Evolutionary conservation across 1,140 invertebrate species (phyloP), one percentile per base, ranked within the genome.

Genomic region (Drosophila kikkawai): DNA sequence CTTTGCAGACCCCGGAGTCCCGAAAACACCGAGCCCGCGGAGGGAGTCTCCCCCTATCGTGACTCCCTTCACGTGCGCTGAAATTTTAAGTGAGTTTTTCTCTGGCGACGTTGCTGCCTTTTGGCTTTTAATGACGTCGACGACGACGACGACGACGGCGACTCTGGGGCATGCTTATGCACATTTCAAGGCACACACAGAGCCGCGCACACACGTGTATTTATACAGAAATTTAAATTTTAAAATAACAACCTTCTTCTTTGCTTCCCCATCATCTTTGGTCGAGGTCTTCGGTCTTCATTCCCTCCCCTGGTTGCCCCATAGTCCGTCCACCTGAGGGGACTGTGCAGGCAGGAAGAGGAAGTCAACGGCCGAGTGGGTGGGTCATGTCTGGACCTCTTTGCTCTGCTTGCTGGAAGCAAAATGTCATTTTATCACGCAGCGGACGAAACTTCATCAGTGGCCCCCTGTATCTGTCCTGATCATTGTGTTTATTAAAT

Each of bases 141-240:
- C 53, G 53, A n/a, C 57, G 32, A 50, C 57, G 63, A 29, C 67
- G 39, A 15, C 53, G 59, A 41, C 39, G 73, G 58, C 64, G 80
- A 87, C 84, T 87, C 80, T 90, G 84, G 85, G 85, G 84, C 85
- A 88, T 88, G 86, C 84, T 87, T 87, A 84, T 84, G 84, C 84
- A 87, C 80, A 77, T 78, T 78, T 78, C 50, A 47, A 48, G 36
- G 67, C 67, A 68, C 67, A 42, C 32, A 69, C 66, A 47, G 60
- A 69, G 15, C 51, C 56, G 36, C 63, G 36, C 77, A 39, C 64
- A 48, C 78, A 77, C 65, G 74, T 78, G 70, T 84, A 87, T 87
- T 88, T 87, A 87, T 88, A 88, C 85, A 82, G 78, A 88, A 90
- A 88, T 88, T 90, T 88, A 88, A 90, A 88, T 88, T 88, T 88